Evolutionary conservation across 2,113 vertebrate species (phyloP).

Genomic region (Amia ocellicauda): DNA sequence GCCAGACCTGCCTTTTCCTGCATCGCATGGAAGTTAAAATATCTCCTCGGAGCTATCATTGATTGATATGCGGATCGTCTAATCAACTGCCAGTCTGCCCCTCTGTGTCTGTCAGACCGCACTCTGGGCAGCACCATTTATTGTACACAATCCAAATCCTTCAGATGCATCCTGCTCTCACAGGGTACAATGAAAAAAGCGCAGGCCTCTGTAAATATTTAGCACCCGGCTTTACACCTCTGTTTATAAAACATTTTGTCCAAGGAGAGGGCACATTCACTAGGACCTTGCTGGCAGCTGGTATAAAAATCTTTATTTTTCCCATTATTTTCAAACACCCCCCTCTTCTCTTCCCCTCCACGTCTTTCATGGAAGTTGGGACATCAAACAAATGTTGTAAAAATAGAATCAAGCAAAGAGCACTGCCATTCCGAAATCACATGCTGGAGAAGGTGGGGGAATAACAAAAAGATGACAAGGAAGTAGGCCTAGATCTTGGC

Average conservation of each 20-base stretch:
- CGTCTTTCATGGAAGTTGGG: background rate
- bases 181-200: conserved; percentile 37
- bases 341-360: no score
- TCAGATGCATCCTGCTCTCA: conserved; percentile 41
- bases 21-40: no score
- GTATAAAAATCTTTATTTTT: background rate
- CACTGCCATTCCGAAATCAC: no score
- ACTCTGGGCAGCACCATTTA: conserved; percentile 28
- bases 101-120: no score
- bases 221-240: conserved; percentile 21
- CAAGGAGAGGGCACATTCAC: background rate
- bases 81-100: no score
- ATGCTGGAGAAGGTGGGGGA: no score
- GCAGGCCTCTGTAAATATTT: conserved; percentile 52
- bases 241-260: conserved; percentile 45
- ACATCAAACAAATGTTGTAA: conserved; percentile 1
- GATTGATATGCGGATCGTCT: no score
- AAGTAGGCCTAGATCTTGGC: no score
- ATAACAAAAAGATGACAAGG: no score
- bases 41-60: no score
- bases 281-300: background rate
- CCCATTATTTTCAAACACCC: conserved; percentile 6
- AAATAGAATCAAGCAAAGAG: no score
- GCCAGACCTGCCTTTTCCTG: no score
- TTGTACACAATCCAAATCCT: conserved; percentile 35